Evolutionary conservation across 2,888 invertebrate species (phyloP), one percentile per base, ranked within the genome.

Genomic region (Bugula neritina): DNA sequence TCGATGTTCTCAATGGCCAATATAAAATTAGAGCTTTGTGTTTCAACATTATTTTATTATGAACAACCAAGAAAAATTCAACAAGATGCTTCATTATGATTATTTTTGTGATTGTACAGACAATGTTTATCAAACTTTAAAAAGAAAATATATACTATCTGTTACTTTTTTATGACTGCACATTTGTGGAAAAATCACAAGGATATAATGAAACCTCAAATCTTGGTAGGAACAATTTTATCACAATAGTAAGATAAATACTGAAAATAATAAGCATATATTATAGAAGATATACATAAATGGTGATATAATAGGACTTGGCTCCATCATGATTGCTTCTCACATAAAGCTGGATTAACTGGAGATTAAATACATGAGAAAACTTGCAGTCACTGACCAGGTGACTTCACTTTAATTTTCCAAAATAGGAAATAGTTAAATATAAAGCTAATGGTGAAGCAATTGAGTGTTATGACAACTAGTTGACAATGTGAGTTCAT

Each of bases 241-340:
- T 63, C 63, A 63, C 63, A 63, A 63, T 63, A 27, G n/a, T 31
- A 63, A 34, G 27, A 63, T 63, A 5, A 63, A 43, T 43, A 43
- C 5, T 43, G 43, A 43, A 17, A 10, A 43, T 43, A 43, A 43
- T 43, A 43, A 10, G 43, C 43, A 43, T 10, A 43, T 43, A 17
- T 43, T 43, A 43, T 43, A 43, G 10, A 10, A 43, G 43, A 10
- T 10, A 43, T 43, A 10, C 5, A 43, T 43, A 10, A 43, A 43
- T 43, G 17, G 43, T 43, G 43, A 43, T 43, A 17, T 17, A 43
- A 43, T 17, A 43, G 17, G n/a, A 43, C 10, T 43, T 10, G 43
- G 43, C 43, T 17, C 43, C 43, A 43, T 43, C 43, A 10, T 43
- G 43, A 43, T 43, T 43, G 43, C 43, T 43, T 17, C 43, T 43